These are phyloP conservation scores for Okamejei kenojei DNA, from an alignment of 2,797 vertebrate genomes.

Conservation along the genomic window DNA sequence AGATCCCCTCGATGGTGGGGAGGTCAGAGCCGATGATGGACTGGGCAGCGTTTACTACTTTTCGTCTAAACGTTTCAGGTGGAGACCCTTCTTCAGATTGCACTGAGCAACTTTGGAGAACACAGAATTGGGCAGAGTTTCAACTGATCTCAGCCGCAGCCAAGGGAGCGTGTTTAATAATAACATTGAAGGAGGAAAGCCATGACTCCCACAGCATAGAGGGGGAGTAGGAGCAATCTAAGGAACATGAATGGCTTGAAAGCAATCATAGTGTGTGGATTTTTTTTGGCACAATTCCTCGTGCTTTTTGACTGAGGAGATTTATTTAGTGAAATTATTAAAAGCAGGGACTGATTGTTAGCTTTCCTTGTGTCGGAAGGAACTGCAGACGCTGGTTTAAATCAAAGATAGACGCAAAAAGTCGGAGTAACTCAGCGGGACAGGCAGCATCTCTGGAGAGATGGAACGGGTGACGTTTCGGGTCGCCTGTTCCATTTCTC, in stretches of 20 bases:
- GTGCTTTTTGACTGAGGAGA: neutral
- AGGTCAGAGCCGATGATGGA: too few species aligned
- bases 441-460: too few species aligned
- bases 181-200: neutral
- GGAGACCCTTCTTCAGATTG: neutral
- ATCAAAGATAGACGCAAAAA: too few species aligned
- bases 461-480: too few species aligned
- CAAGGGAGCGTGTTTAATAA: neutral
- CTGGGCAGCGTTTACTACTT: too few species aligned
- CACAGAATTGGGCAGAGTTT: neutral
- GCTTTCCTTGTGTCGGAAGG: too few species aligned
- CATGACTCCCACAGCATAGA: too few species aligned
- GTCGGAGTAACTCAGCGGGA: too few species aligned
- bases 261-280: neutral
- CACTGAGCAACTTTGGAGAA: neutral
- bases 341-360: neutral
- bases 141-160: neutral
- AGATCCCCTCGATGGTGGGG: too few species aligned
- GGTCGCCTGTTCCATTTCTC: too few species aligned
- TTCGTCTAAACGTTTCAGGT: too few species aligned
- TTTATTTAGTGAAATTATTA: neutral
- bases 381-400: too few species aligned
- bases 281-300: neutral
- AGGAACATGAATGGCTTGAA: neutral
- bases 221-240: neutral